Conservation (phyloP, 2,113 vertebrate genomes). For the Propithecus coquereli region DNA sequence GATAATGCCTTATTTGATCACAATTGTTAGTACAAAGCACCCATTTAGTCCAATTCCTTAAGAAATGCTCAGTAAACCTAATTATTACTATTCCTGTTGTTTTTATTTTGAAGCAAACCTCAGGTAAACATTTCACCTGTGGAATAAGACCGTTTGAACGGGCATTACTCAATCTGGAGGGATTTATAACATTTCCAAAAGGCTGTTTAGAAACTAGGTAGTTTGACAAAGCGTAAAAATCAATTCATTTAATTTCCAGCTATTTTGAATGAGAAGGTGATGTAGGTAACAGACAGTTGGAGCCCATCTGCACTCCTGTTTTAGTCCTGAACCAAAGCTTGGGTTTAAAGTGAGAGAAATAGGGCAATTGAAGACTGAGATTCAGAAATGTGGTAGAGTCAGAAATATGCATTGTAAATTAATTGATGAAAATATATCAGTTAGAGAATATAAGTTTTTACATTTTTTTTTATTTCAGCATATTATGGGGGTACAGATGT, state of each 20-base stretch:
- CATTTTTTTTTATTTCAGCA: too few species aligned
- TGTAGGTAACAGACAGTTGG: not conserved
- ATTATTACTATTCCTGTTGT: not conserved
- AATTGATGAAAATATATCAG: not conserved
- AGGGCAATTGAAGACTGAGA: not conserved
- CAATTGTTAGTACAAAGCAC: not conserved
- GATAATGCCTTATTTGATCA: not conserved
- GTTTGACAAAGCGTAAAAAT: not conserved
- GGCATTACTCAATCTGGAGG: not conserved
- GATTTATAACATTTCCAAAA: not conserved
- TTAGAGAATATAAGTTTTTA: not conserved
- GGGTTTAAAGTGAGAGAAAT: not conserved
- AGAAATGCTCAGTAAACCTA: not conserved
- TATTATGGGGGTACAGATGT: too few species aligned
- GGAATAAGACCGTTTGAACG: not conserved
- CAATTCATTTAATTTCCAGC: not conserved
- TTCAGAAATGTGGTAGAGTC: not conserved
- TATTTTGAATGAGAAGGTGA: not conserved
- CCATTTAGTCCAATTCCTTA: not conserved
- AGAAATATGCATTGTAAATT: not conserved
- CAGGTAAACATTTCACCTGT: not conserved
- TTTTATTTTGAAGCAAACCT: not conserved
- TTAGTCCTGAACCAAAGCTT: not conserved
- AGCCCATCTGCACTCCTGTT: not conserved
- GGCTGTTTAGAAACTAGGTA: not conserved